phyloP scores from a whole-genome alignment of 2,113 vertebrate genomes.

The Phalacrocorax carbo region DNA sequence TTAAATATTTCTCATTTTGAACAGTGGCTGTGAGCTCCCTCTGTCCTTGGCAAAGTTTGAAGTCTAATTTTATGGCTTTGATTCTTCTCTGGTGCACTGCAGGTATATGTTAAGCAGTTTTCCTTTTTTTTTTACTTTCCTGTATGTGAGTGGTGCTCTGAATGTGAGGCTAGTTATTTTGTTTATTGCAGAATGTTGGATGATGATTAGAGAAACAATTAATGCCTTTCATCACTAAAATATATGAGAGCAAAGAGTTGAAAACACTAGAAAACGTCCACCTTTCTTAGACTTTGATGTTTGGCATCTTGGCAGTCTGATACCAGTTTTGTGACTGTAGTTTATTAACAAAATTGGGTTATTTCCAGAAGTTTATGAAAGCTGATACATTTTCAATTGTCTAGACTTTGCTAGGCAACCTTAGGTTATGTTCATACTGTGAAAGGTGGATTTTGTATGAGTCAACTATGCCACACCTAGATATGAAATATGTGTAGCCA shows the following conservation, averaged over 20 bases:
- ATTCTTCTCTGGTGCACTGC: background rate
- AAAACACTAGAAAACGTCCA: background rate
- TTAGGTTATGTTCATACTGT: background rate
- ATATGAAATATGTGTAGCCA: background rate
- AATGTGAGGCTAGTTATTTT: background rate
- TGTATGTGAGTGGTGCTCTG: background rate
- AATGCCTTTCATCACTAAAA: background rate
- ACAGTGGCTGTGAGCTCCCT: slow-evolving; percentile 1
- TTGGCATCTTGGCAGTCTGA: background rate
- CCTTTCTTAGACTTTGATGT: slow-evolving; percentile 11
- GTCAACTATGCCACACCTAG: background rate
- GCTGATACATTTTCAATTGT: background rate
- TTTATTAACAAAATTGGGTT: background rate
- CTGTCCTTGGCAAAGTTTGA: slow-evolving; percentile 40
- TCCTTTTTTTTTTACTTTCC: background rate
- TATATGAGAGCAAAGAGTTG: background rate
- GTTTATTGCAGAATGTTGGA: background rate
- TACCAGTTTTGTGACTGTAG: background rate
- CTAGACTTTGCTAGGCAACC: background rate
- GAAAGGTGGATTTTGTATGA: background rate
- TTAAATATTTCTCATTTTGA: slow-evolving; percentile 55
- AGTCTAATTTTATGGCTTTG: slow-evolving; percentile 34
- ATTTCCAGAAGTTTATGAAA: slow-evolving; percentile 8
- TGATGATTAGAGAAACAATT: slow-evolving; percentile 13
- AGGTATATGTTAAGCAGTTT: background rate